These are phyloP conservation scores for Lepidostoma basale DNA, from an alignment of 1,140 invertebrate species.

Conservation along the genomic window DNA sequence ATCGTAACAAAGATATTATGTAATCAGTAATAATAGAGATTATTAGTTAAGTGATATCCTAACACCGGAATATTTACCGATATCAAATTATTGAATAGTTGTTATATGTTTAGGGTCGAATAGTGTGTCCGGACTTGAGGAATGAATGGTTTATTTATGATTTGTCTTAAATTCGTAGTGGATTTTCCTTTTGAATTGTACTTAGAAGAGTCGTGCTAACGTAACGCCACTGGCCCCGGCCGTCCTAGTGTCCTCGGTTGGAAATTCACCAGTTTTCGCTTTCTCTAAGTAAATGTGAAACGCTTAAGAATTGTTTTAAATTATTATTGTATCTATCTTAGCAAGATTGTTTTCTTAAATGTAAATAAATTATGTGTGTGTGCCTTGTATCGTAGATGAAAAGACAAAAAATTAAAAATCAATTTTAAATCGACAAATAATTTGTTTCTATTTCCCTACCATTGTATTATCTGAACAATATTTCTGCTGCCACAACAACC, in stretches of 20 bases:
- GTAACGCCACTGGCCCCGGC: too few relatives aligned
- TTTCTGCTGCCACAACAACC: too few relatives aligned
- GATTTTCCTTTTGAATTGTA: slow-evolving; percentile 32
- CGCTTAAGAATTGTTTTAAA: slow-evolving; percentile 42
- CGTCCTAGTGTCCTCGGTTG: slow-evolving; percentile 19
- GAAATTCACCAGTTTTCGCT: slow-evolving; percentile 35
- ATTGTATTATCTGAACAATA: too few relatives aligned
- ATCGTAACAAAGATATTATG: slow-evolving; percentile 41
- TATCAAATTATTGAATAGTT: slow-evolving; percentile 47
- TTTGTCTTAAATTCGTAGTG: slow-evolving; percentile 29
- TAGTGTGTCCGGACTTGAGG: slow-evolving; percentile 41
- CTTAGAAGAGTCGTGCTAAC: slow-evolving; percentile 26
- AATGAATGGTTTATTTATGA: slow-evolving; percentile 39
- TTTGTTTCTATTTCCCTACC: background rate
- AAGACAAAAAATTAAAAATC: slow-evolving; percentile 59
- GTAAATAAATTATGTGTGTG: slow-evolving; percentile 57
- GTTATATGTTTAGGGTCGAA: slow-evolving; percentile 47
- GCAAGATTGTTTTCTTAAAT: slow-evolving; percentile 44
- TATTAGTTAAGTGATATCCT: slow-evolving; percentile 44
- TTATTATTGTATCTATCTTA: slow-evolving; percentile 44
- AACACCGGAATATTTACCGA: slow-evolving; percentile 41
- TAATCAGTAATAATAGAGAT: slow-evolving; percentile 45
- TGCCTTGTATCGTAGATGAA: slow-evolving; percentile 65
- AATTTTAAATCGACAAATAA: slow-evolving; percentile 56
- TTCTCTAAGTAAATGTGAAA: slow-evolving; percentile 41